Evolutionary conservation across 2,797 vertebrate species (phyloP), one percentile per base, ranked within the genome.

Genomic region (Brachyrhaphis roseni): DNA sequence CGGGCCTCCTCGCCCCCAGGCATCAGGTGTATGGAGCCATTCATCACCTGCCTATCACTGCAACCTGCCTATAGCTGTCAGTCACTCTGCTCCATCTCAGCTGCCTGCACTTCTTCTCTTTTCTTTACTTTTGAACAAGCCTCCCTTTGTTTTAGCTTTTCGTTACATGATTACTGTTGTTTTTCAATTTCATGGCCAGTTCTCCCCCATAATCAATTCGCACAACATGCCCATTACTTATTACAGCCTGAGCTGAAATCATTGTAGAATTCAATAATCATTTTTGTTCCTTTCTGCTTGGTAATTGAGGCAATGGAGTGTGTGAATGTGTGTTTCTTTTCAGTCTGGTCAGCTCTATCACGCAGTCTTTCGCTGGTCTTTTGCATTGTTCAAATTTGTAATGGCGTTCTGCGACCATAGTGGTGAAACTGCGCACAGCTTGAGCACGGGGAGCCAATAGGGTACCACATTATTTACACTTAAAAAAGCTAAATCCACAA

Each of bases 171-270:
- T 89, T 80, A 82, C 82, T 90, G 88, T 90, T 91, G 90, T 92
- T 92, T 91, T 91, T 89, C 90, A 91, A 89, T 93, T 93, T 89
- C 90, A 92, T 78, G 87, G 83, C 78, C 78, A 83, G 92, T 92
- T 93, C 87, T 85, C 81, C 82, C 72, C 55, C 28, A 46, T 89
- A 91, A 91, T 94, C 88, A 90, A 88, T 94, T 91, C 87, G 77
- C 90, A 82, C 84, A 92, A 92, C 90, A 91, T 82, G 84, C 49
- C 83, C 82, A 83, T 92, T 90, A 91, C 84, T 90, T 93, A 86
- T 91, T 87, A 64, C 87, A 78, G 80, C 85, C 89, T 86, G 81
- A 73, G 86, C 79, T 84, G 76, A 87, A 89, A 83, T 90, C 88
- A 88, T 88, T 82, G 83, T 78, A 74, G 74, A 85, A 92, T 91